Evolutionary conservation across 2,888 invertebrate species (phyloP).

Genomic region (Pedicia rivosa): DNA sequence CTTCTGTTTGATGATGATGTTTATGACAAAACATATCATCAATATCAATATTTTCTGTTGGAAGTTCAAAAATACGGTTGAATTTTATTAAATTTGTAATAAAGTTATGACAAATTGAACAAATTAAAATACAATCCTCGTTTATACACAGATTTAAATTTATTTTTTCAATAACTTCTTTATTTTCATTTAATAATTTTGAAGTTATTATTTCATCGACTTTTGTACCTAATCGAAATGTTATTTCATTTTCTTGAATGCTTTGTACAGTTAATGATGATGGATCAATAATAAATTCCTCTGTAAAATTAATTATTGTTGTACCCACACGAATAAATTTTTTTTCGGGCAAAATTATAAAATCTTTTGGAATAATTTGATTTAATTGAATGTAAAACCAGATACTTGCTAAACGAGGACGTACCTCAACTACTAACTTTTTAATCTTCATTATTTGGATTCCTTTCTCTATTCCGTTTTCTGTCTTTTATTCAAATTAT

Average conservation of each 20-base stretch:
- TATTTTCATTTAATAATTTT: background rate
- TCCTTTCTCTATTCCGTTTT: background rate
- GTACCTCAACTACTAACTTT: constrained; percentile 6
- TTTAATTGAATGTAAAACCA: constrained; percentile 8
- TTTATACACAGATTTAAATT: constrained; percentile 3
- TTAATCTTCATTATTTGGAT: constrained; percentile 7
- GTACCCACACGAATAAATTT: background rate
- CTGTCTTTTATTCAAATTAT: too few relatives aligned
- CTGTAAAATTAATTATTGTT: background rate
- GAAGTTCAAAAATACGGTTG: constrained; percentile 12
- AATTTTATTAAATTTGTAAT: constrained; percentile 7
- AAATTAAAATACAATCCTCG: constrained; percentile 7
- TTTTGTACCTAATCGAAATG: background rate
- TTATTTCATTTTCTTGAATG: constrained; percentile 2
- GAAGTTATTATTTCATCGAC: background rate
- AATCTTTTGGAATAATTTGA: background rate
- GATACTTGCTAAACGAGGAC: constrained; percentile 6
- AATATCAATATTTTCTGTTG: constrained; percentile 12
- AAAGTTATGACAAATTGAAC: constrained; percentile 9
- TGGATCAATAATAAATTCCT: background rate
- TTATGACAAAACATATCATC: constrained; percentile 15
- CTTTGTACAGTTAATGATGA: background rate
- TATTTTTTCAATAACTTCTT: background rate
- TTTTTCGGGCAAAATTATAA: background rate
- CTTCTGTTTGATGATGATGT: constrained; percentile 4